These are phyloP conservation scores for Diogma glabrata DNA, from an alignment of 2,888 invertebrate species.

Conservation along the genomic window DNA sequence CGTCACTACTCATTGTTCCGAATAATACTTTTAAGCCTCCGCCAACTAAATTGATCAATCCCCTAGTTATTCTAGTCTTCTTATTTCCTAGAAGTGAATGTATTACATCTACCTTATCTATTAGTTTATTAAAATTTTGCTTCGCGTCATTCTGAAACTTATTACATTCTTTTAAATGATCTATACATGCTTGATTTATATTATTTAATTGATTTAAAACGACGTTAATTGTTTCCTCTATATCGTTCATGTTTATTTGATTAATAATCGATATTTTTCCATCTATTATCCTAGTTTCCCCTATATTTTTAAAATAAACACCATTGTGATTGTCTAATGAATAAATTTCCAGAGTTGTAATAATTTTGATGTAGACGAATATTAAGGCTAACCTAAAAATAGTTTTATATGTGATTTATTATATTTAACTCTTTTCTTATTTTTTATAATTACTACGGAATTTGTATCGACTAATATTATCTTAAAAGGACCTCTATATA, in stretches of 20 bases:
- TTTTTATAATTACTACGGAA: not conserved
- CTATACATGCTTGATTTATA: not conserved
- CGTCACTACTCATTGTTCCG: not conserved
- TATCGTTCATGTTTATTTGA: not conserved
- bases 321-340: not conserved
- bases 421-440: not conserved
- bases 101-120: not conserved
- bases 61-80: too few relatives aligned
- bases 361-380: not conserved
- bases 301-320: not conserved
- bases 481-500: not conserved
- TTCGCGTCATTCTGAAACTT: not conserved
- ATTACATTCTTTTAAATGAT: not conserved
- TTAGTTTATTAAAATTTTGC: not conserved
- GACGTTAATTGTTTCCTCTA: not conserved
- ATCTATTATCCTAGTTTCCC: not conserved
- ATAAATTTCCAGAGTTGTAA: too few relatives aligned
- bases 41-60: too few relatives aligned
- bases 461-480: not conserved
- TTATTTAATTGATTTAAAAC: not conserved
- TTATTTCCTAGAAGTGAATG: not conserved
- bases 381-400: not conserved
- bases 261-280: not conserved
- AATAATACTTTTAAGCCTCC: not conserved
- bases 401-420: not conserved